A percentile compares a stretch with the other conserved stretches of the same genome.
Evolutionary conservation across 2,888 invertebrate genomes (phyloP).

Genomic region (Galerucella calmariensis): DNA sequence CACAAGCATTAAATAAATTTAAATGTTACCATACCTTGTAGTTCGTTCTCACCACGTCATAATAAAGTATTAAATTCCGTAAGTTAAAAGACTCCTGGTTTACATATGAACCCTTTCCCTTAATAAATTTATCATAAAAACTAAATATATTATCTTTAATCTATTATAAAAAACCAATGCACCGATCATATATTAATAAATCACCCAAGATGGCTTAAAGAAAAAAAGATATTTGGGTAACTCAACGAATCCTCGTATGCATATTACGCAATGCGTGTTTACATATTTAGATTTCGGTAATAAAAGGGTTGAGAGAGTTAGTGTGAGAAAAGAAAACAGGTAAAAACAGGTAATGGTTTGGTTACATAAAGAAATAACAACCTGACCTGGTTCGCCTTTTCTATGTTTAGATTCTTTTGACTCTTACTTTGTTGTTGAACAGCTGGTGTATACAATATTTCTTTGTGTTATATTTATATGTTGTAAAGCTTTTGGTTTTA

Average conservation of each 20-base stretch:
- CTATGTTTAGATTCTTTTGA: conserved; percentile 33
- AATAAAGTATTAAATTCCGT: conserved; percentile 16
- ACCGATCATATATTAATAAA: conserved; percentile 59
- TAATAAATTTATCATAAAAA: conserved; percentile 57
- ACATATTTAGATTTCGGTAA: conserved; percentile 33
- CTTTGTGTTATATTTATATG: conserved; percentile 35
- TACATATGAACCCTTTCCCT: conserved; percentile 47
- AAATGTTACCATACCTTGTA: conserved; percentile 3
- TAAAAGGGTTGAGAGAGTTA: conserved; percentile 32
- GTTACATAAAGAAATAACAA: conserved; percentile 30
- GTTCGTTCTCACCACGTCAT: conserved; percentile 20
- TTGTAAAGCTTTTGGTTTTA: conserved; percentile 21
- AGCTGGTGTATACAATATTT: conserved; percentile 36
- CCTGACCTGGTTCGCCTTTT: conserved; percentile 32
- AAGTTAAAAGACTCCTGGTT: conserved; percentile 23
- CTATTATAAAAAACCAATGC: conserved; percentile 49
- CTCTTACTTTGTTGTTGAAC: conserved; percentile 33
- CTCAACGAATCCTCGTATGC: conserved; percentile 48
- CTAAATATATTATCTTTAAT: conserved; percentile 54
- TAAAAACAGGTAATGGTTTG: conserved; percentile 37
- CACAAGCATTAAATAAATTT: conserved; percentile 10
- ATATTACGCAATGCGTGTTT: conserved; percentile 47
- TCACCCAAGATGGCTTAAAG: conserved; percentile 36
- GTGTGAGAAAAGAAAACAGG: conserved; percentile 38
- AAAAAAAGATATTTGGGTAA: conserved; percentile 42